phyloP scores from a whole-genome alignment of 2,888 invertebrate genomes.

The Sarcophaga rosellei region DNA sequence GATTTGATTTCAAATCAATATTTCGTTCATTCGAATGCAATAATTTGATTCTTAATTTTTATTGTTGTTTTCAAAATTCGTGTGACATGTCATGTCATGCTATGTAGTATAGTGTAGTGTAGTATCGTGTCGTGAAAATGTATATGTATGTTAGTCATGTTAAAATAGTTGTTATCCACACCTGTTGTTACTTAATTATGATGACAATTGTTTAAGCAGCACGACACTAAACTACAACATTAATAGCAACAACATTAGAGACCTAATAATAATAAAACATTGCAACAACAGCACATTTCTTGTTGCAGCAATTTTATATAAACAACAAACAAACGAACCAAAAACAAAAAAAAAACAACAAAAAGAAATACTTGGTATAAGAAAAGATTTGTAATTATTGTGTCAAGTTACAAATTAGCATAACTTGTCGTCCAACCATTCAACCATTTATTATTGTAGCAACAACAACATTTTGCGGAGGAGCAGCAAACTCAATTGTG shows the following conservation, averaged over 20 bases:
- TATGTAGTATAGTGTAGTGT: background rate
- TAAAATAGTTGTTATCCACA: conserved; percentile 52
- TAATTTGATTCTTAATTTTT: background rate
- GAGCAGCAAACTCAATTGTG: conserved; percentile 32
- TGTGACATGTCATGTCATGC: conserved; percentile 1
- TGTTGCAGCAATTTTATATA: conserved; percentile 10
- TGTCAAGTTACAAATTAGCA: conserved; percentile 70
- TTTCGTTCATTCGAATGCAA: background rate
- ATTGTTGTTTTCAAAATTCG: background rate
- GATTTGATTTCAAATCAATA: background rate
- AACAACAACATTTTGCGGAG: conserved; percentile 56
- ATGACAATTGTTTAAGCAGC: conserved; percentile 61
- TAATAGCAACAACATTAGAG: conserved; percentile 34
- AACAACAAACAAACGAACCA: background rate
- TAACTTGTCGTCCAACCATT: conserved; percentile 69
- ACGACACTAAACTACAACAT: conserved; percentile 25
- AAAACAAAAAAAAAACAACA: conserved; percentile 16
- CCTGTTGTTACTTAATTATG: conserved; percentile 62
- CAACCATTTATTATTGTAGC: conserved; percentile 62
- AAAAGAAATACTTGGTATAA: conserved; percentile 32
- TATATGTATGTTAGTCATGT: background rate
- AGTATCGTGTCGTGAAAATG: background rate
- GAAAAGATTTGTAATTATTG: conserved; percentile 69
- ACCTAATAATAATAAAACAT: conserved; percentile 19
- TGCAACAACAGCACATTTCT: conserved; percentile 27